Evolutionary conservation across 2,113 vertebrate species (phyloP), one percentile per base, ranked within the genome.

Genomic region (Hydrolagus affinis): DNA sequence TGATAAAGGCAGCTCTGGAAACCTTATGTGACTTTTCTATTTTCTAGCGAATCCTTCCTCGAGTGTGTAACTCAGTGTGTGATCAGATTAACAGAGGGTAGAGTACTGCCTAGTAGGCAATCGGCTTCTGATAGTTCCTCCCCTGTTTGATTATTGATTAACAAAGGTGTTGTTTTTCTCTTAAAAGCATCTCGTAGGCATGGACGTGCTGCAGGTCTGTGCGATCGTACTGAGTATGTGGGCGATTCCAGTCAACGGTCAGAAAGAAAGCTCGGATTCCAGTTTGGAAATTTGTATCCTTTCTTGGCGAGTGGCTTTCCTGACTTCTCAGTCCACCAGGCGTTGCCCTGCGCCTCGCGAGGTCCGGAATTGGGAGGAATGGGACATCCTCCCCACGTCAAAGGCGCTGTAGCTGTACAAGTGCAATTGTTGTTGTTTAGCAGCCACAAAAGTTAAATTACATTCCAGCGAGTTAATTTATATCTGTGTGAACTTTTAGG

Each of bases 221-320:
- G 87, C 91, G 0, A 89, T 93, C 88, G 32, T 96, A 60, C 89
- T 95, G 90, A 88, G 85, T 0, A 85, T 96, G 28, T 88, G 91
- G 3, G 87, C 94, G 11, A 88, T 91, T 28, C 86, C 85, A 86
- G 86, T 90, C 17, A 88, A 94, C 85, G 86, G 90, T 19, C 90
- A 92, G 85, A 92, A 93, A 85, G 92, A 91, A 85, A 94, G 91
- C 72, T 88, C 92, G 9, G 95, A 98, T 90, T 92, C 95, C 3
- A 95, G 95, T 90, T 90, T 99, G 90, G 95, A 99, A 91, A 97
- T 98, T 91, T 98, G 96, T 99, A 99, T 98, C 98, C 95, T 94
- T 89, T 87, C 69, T n/a, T 44, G 11, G 19, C 23, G 59, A 59
- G 15, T 6, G 0, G 14, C 19, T 74, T 87, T 91, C 70, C 87